Evolutionary conservation across 2,113 vertebrate species (phyloP).

Genomic region (Psilopsiagon aurifrons): DNA sequence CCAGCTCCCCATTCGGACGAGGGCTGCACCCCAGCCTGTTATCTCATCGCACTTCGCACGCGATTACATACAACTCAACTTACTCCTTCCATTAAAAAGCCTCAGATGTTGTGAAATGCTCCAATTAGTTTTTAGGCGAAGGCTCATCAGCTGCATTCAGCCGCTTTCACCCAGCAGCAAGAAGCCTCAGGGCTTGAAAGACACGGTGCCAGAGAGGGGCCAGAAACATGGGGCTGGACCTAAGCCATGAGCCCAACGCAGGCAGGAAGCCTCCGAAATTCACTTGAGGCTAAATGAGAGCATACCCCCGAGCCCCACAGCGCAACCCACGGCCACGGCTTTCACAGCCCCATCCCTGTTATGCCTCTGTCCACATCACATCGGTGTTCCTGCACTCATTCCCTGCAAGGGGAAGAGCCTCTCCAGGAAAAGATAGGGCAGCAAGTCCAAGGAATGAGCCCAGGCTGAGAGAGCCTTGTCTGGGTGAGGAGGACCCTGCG

Average conservation of each 20-base stretch:
- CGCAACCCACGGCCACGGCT: fast-evolving
- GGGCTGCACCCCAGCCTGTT: neutral
- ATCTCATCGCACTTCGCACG: neutral
- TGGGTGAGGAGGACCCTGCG: neutral
- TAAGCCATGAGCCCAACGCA: neutral
- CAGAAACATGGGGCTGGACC: neutral
- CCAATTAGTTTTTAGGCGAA: neutral
- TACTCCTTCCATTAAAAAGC: neutral
- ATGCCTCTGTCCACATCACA: fast-evolving
- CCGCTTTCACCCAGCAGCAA: neutral
- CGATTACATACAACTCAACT: neutral
- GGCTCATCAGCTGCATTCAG: neutral
- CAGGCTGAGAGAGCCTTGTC: neutral
- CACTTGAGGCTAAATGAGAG: fast-evolving
- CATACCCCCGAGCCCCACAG: neutral
- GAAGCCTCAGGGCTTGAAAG: neutral
- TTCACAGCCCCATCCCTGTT: fast-evolving
- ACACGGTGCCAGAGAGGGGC: neutral
- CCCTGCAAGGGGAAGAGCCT: fast-evolving
- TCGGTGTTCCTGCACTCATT: fast-evolving
- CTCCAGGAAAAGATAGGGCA: neutral
- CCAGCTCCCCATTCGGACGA: neutral
- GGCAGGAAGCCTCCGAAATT: neutral
- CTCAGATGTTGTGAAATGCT: neutral
- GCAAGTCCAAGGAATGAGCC: neutral